phyloP scores from a whole-genome alignment of 2,888 invertebrate genomes.

The Pristionchus exspectatus region DNA sequence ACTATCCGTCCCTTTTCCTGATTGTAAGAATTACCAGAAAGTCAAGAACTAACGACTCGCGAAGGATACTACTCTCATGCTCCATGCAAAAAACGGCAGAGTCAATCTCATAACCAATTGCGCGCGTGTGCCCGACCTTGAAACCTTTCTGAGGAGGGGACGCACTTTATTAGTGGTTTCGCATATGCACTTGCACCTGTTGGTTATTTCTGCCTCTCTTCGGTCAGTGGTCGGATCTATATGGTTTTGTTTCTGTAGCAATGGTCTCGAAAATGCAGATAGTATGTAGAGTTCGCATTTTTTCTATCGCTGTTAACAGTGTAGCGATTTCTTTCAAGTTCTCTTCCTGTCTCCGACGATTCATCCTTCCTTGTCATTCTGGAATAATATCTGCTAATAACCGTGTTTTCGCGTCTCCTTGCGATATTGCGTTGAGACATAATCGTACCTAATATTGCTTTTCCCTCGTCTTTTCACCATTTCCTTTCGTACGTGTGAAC shows the following conservation, averaged over 20 bases:
- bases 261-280: no score
- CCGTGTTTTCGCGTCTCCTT: not conserved
- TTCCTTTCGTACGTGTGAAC: not conserved
- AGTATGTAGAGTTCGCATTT: no score
- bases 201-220: not conserved
- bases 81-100: not conserved
- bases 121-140: not conserved
- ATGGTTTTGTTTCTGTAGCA: no score
- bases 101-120: conserved; percentile 24
- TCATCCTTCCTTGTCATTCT: no score
- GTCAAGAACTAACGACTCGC: no score
- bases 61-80: not conserved
- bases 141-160: not conserved
- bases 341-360: no score
- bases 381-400: not conserved
- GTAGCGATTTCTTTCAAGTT: no score
- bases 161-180: not conserved
- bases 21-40: no score
- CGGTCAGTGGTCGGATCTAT: not conserved
- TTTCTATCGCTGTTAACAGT: no score
- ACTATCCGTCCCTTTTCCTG: no score
- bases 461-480: not conserved
- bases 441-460: not conserved
- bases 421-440: not conserved
- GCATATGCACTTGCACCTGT: not conserved